These are phyloP conservation scores for Carassius gibelio DNA, from an alignment of 2,113 vertebrate genomes.

Conservation along the genomic window DNA sequence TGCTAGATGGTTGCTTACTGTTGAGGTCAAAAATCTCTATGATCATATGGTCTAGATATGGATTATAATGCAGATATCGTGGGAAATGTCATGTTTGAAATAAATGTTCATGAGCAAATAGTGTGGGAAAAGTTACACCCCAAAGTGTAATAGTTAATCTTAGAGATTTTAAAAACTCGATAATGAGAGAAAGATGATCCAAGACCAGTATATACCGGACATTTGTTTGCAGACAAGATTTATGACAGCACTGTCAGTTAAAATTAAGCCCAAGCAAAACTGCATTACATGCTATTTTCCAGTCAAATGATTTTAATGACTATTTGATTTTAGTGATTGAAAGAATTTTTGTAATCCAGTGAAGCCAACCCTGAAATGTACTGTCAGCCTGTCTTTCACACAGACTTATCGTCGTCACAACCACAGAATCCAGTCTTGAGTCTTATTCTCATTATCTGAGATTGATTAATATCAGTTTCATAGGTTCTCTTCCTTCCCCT, in stretches of 20 bases:
- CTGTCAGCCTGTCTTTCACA: constrained; percentile 17
- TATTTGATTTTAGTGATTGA: constrained; percentile 4
- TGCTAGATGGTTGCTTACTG: too few species aligned
- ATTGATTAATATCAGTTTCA: constrained; percentile 36
- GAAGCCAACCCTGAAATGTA: constrained; percentile 27
- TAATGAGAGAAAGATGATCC: not conserved
- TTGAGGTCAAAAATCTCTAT: too few species aligned
- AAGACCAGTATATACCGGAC: not conserved
- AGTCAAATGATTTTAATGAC: constrained; percentile 19
- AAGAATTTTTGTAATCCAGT: constrained; percentile 25
- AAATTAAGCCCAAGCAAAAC: not conserved
- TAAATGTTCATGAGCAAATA: not conserved
- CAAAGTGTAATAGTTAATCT: not conserved
- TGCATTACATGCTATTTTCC: not conserved
- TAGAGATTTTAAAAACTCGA: not conserved
- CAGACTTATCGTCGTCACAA: not conserved
- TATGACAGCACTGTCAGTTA: not conserved
- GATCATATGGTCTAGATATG: not conserved
- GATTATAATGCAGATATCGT: not conserved
- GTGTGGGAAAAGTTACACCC: not conserved
- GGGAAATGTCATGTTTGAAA: not conserved
- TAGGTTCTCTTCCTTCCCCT: not conserved
- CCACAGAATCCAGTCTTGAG: constrained; percentile 23
- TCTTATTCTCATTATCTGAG: not conserved
- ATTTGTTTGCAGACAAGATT: not conserved